Base-by-base conservation (phyloP, 2,888 invertebrate genomes). In the Chloroclysta siterata region DNA sequence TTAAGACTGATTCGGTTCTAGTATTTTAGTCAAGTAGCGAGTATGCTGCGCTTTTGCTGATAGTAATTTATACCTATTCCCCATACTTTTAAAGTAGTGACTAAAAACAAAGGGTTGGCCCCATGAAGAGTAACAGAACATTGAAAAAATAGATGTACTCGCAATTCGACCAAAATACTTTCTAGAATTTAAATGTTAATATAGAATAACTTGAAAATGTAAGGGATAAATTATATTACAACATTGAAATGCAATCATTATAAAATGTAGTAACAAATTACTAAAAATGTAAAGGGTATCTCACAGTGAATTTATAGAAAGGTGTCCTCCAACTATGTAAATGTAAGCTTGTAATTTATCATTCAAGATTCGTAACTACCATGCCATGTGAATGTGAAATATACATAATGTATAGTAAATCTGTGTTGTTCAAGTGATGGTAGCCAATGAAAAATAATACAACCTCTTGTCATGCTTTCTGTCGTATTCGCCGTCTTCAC, bases 381-480 rank as follows among this genome's bases (percentile, higher is more conserved):
- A 44, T 47, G 39, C 53, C 14, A 53, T 39, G 17, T 10, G 8
- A 39, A 39, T 39, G 36, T 13, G 42, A 42, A 3, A 29, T 11
- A 17, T 46, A 44, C 44, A 15, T 44, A 44, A 44, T 44, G 7
- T 44, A 52, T 22, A 10, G 4, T 41, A 60, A 51, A 48, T 11
- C 15, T 39, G 6, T 44, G 13, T 46, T n/a, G n/a, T 54, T 29
- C 7, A 15, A 42, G 42, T 55, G 29, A 57, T 52, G 17, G 17
- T 53, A 39, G 13, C n/a, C 42, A 48, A 46, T 33, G 50, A 58
- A 58, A 54, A 28, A 53, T n/a, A 50, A 62, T 63, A 53, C 62
- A 84, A 93, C 93, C 91, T 91, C 74, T 91, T 93, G 59, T 93
- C 93, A 47, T 93, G 93, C 79, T 93, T 93, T 78, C 91, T 87